A percentile compares a stretch with the other conserved stretches of the same genome.
phyloP scores from a whole-genome alignment of 2,113 vertebrate species.

The Paedocypris sp. region DNA sequence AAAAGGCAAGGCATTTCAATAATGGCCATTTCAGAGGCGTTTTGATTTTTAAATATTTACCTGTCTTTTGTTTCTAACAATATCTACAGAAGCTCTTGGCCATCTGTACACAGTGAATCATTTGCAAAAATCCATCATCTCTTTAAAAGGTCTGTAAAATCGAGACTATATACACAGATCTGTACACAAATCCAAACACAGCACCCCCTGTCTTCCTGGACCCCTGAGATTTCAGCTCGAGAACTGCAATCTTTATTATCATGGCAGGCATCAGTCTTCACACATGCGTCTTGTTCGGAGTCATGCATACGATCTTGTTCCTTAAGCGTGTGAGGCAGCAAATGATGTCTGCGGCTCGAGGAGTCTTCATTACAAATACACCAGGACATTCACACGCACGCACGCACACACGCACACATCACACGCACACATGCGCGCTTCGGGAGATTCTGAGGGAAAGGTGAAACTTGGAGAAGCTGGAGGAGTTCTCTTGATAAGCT shows the following conservation, averaged over 20 bases:
- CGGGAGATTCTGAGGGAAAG: conserved; percentile 45
- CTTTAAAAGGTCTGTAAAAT: conserved; percentile 54
- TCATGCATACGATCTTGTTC: conserved; percentile 25
- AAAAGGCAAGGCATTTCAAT: conserved; percentile 85
- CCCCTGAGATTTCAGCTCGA: conserved; percentile 89
- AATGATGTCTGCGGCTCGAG: not conserved
- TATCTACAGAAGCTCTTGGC: conserved; percentile 88
- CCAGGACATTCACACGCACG: conserved; percentile 16
- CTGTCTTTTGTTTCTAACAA: conserved; percentile 62
- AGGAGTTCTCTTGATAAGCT: conserved; percentile 53
- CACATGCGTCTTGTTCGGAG: conserved; percentile 30
- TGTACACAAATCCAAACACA: conserved; percentile 67
- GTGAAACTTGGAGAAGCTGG: conserved; percentile 41
- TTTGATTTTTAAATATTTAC: conserved; percentile 74
- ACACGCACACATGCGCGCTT: conserved; percentile 23
- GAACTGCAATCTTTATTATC: conserved; percentile 71
- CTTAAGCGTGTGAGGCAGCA: not conserved
- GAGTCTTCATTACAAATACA: not conserved
- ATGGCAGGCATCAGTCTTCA: conserved; percentile 42
- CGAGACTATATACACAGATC: conserved; percentile 72
- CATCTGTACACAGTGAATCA: conserved; percentile 82
- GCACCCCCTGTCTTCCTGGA: conserved; percentile 55
- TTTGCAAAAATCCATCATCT: conserved; percentile 46
- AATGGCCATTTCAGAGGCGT: conserved; percentile 58
- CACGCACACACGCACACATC: conserved; percentile 12